phyloP scores from a whole-genome alignment of 1,140 invertebrate species.

The Camponotus pennsylvanicus region DNA sequence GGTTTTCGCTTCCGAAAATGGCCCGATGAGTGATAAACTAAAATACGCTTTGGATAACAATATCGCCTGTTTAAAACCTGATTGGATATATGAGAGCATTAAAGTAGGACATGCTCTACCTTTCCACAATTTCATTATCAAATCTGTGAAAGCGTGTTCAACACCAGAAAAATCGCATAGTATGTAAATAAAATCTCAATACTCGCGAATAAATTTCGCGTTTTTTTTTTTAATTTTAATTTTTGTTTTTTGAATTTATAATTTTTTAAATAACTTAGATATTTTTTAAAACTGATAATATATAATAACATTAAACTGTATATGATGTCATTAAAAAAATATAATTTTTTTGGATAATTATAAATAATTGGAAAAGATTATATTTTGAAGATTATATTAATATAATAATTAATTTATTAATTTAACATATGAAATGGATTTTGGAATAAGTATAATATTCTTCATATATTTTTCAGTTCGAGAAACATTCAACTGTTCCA shows the following conservation, averaged over 20 bases:
- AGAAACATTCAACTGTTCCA: slow-evolving; percentile 59
- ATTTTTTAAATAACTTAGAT: neutral
- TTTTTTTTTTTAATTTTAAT: neutral
- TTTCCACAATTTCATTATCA: slow-evolving; percentile 89
- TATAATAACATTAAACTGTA: neutral
- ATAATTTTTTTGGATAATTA: too few species aligned
- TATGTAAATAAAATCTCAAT: slow-evolving; percentile 26
- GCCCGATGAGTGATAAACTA: slow-evolving; percentile 92
- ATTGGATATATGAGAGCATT: slow-evolving; percentile 94
- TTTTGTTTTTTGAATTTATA: neutral
- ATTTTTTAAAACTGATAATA: neutral
- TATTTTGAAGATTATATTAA: too few species aligned
- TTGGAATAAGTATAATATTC: neutral
- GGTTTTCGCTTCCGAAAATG: slow-evolving; percentile 83
- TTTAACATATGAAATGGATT: neutral
- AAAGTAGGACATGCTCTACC: slow-evolving; percentile 91
- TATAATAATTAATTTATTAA: neutral
- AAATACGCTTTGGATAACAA: slow-evolving; percentile 92
- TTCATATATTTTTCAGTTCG: slow-evolving; percentile 9
- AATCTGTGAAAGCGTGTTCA: slow-evolving; percentile 86
- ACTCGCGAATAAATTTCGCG: neutral
- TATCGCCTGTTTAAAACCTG: slow-evolving; percentile 90
- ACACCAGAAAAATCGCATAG: slow-evolving; percentile 86
- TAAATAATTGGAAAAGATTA: too few species aligned
- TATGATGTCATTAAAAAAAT: neutral